Conservation (phyloP, 2,888 invertebrate species). For the Girardia tigrina region DNA sequence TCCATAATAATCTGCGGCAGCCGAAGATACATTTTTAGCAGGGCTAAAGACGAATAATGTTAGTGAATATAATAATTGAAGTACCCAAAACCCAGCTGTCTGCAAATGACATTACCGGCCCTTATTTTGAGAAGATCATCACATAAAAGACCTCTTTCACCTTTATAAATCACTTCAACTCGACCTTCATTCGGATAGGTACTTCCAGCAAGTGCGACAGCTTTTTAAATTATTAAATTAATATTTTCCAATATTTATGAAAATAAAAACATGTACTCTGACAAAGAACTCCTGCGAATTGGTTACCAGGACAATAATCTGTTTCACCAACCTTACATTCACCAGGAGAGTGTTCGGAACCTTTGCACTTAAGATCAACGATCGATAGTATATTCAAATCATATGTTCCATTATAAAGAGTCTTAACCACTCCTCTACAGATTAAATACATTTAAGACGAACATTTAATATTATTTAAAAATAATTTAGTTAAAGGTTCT, state of each 20-base stretch:
- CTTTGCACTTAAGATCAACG: neutral
- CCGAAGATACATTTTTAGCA: neutral
- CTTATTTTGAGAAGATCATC: neutral
- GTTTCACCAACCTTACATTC: neutral
- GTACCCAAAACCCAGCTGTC: neutral
- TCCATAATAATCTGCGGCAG: conserved; percentile 40
- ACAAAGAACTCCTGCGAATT: neutral
- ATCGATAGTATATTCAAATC: neutral
- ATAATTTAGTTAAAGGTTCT: too few relatives aligned
- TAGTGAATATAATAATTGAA: neutral
- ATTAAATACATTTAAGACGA: too few relatives aligned
- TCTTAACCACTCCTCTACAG: neutral
- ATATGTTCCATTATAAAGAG: neutral
- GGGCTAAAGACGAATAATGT: neutral
- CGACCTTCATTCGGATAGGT: neutral
- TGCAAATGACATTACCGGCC: neutral
- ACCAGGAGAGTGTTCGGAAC: neutral
- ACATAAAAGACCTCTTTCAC: neutral
- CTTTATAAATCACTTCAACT: neutral
- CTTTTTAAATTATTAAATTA: neutral
- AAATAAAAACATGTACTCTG: neutral
- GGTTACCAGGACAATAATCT: neutral
- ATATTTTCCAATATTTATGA: neutral
- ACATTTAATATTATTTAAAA: too few relatives aligned
- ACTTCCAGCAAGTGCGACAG: neutral